Conservation (phyloP, 2,113 vertebrate genomes). For the Eira barbara region DNA sequence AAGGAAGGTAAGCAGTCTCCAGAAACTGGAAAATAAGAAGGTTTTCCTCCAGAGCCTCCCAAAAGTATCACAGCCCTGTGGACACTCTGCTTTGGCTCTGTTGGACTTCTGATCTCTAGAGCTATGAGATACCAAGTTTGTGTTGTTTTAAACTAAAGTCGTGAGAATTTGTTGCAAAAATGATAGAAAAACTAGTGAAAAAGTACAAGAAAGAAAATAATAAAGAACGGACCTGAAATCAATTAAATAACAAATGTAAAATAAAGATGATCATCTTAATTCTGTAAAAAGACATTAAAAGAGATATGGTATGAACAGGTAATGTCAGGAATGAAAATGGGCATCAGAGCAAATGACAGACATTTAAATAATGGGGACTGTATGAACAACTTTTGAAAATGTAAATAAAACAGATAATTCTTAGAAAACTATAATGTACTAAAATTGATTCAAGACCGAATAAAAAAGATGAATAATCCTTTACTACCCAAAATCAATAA, state of each 20-base stretch:
- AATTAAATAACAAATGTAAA: neutral
- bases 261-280: neutral
- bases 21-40: neutral
- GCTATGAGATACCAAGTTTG: neutral
- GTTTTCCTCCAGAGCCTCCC: neutral
- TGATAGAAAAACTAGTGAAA: neutral
- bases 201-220: neutral
- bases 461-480: neutral
- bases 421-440: constrained; percentile 4
- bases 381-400: neutral
- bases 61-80: neutral
- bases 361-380: neutral
- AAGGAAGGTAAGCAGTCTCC: neutral
- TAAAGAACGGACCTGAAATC: neutral
- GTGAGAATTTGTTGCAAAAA: neutral
- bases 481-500: neutral
- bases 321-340: neutral
- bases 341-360: neutral
- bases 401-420: neutral
- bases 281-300: neutral
- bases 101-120: neutral
- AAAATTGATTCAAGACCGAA: neutral
- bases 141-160: neutral
- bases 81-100: neutral
- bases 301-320: neutral